Base-by-base conservation (phyloP, 23 tunicate species). In the Halocynthia aurantium region DNA sequence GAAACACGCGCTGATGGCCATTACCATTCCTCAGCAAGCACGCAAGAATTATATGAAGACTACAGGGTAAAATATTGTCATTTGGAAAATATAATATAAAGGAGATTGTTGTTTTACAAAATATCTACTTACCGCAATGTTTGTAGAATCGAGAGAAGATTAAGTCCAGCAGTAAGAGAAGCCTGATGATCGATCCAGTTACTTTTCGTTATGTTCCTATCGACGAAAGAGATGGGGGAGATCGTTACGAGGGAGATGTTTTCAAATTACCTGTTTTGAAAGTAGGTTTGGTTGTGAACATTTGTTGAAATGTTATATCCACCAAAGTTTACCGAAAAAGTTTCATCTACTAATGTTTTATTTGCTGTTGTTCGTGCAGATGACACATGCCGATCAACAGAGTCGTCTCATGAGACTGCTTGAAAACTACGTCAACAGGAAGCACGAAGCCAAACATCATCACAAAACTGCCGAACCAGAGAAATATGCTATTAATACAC, bases 11-110 rank as follows among this genome's bases (percentile, higher is more conserved):
- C 80, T 0, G 95, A 84, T 21, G 96, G 83, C 50, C 87, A 89
- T 69, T 81, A 84, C 52, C 84, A 84, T 60, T 60, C 85, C 52
- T 79, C 87, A 61, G 88, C 88, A 20, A 80, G 82, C 17, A 60
- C 84, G 62, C 85, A 87, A 13, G 96, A 89, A 54, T 72, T 89
- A 82, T 89, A 89, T 67, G 88, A 89, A 58, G 82, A 56, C n/a
- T 89, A 89, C 61, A 89, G 84, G 83, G 96, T 89, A 52, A 76
- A 78, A 68, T 0, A 50, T 65, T 10, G 22, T 11, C 31, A 65
- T 65, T 11, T 49, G 18, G 2, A n/a, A 15, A 60, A 15, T n/a
- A 15, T n/a, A 60, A 60, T 15, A 4, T 1, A 60, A 60, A 15
- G 17, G 64, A 60, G 64, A n/a, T 60, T n/a, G n/a, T 15, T n/a